Percentiles rank a stretch among this genome's conserved stretches.
Conservation (phyloP, 2,888 invertebrate genomes). For the Agrotis puta region DNA sequence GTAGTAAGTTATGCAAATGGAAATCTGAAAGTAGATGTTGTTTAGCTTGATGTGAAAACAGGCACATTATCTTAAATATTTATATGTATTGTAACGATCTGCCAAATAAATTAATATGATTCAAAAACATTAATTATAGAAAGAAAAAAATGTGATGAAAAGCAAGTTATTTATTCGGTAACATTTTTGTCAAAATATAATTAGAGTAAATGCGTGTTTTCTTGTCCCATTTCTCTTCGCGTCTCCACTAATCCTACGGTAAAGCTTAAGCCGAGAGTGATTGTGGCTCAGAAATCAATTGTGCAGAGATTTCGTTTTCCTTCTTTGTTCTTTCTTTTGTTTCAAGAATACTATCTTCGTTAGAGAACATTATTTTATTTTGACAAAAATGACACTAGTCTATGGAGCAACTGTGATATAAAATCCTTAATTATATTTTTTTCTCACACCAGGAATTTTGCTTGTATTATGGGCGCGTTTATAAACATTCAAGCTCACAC, state of each 20-base stretch:
- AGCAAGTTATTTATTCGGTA: neutral
- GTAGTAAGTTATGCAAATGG: no score
- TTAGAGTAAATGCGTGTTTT: neutral
- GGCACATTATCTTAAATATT: neutral
- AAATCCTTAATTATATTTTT: no score
- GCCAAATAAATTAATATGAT: no score
- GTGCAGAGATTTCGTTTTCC: constrained; percentile 3
- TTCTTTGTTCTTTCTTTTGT: neutral
- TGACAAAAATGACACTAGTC: no score
- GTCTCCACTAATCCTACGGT: constrained; percentile 14
- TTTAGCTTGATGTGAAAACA: neutral
- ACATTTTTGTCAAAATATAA: neutral
- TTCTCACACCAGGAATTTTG: no score
- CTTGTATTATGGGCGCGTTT: no score
- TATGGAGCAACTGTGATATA: no score
- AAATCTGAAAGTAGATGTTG: neutral
- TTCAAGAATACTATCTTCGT: neutral
- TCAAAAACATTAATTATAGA: no score
- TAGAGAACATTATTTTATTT: neutral
- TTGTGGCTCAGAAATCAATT: constrained; percentile 37
- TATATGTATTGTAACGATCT: neutral
- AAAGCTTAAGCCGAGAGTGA: constrained; percentile 11
- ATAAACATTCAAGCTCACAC: no score
- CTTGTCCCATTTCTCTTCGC: constrained; percentile 4
- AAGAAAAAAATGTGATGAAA: no score